Percentiles rank a stretch among this genome's conserved stretches.
These are phyloP conservation scores for Calephelis perditalis DNA, from an alignment of 2,888 invertebrate species.

Conservation along the genomic window DNA sequence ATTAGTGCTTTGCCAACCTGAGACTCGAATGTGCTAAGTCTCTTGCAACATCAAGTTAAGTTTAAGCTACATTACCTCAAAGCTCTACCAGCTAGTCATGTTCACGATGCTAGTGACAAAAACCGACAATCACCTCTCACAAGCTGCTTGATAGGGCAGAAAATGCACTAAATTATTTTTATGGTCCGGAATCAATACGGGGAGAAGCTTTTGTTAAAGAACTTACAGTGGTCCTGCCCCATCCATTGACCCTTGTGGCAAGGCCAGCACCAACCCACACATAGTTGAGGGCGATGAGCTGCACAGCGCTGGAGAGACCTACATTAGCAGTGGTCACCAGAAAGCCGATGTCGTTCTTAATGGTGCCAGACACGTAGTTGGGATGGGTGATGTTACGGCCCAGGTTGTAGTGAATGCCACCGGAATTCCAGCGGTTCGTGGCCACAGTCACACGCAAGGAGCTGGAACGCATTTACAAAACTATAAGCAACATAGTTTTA, in stretches of 20 bases:
- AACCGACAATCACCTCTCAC: no score
- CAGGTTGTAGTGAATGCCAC: conserved; percentile 40
- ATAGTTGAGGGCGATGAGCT: conserved; percentile 27
- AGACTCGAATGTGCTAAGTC: accelerated
- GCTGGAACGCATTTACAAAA: conserved; percentile 30
- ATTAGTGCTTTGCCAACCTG: no score
- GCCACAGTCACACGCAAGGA: conserved; percentile 47
- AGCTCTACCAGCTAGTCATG: no score
- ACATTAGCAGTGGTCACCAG: conserved; percentile 31
- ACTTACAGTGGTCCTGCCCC: conserved; percentile 38
- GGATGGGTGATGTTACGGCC: conserved; percentile 49
- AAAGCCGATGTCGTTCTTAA: conserved; percentile 42
- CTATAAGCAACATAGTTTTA: no score
- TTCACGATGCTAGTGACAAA: no score
- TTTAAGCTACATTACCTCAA: no score
- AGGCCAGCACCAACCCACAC: conserved; percentile 31
- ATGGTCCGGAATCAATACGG: no score
- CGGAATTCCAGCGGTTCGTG: conserved; percentile 47
- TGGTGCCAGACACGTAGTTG: conserved; percentile 38
- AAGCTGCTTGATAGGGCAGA: no score
- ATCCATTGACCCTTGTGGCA: conserved; percentile 35
- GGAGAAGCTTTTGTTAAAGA: no score
- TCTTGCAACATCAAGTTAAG: no score
- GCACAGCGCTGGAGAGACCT: conserved; percentile 21
- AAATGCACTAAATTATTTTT: no score